Evolutionary conservation across 2,888 invertebrate genomes (phyloP).

Genomic region (Caenorhabditis sinica): DNA sequence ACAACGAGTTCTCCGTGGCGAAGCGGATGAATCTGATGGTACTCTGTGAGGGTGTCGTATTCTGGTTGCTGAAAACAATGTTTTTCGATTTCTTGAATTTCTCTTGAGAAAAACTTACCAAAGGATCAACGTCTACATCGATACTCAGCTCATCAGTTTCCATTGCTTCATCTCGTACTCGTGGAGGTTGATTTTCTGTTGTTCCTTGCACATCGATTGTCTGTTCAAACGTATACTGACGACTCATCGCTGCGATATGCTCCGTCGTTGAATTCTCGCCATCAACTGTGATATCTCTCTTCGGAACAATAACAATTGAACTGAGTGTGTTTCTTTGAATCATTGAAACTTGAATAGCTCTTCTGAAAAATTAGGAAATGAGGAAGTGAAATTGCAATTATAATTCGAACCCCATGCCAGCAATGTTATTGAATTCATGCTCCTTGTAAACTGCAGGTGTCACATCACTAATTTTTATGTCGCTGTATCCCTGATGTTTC

Average conservation of each 20-base stretch:
- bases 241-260: slow-evolving; percentile 12
- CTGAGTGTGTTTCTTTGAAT: slow-evolving; percentile 18
- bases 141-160: slow-evolving; percentile 60
- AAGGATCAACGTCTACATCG: slow-evolving; percentile 18
- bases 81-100: neutral
- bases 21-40: slow-evolving; percentile 37
- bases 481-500: slow-evolving; percentile 44
- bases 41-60: slow-evolving; percentile 38
- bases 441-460: neutral
- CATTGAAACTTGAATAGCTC: slow-evolving; percentile 45
- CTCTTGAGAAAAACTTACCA: slow-evolving; percentile 13
- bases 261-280: neutral
- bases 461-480: slow-evolving; percentile 37
- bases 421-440: slow-evolving; percentile 12
- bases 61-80: slow-evolving; percentile 37
- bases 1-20: slow-evolving; percentile 38
- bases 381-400: neutral
- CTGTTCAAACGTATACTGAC: slow-evolving; percentile 28
- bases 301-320: slow-evolving; percentile 37
- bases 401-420: slow-evolving; percentile 16
- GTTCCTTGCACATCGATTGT: slow-evolving; percentile 7
- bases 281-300: neutral
- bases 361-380: slow-evolving; percentile 21
- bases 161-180: slow-evolving; percentile 26
- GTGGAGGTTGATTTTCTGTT: neutral